Conservation (phyloP, 2,113 vertebrate species). For the Bos javanicus region DNA sequence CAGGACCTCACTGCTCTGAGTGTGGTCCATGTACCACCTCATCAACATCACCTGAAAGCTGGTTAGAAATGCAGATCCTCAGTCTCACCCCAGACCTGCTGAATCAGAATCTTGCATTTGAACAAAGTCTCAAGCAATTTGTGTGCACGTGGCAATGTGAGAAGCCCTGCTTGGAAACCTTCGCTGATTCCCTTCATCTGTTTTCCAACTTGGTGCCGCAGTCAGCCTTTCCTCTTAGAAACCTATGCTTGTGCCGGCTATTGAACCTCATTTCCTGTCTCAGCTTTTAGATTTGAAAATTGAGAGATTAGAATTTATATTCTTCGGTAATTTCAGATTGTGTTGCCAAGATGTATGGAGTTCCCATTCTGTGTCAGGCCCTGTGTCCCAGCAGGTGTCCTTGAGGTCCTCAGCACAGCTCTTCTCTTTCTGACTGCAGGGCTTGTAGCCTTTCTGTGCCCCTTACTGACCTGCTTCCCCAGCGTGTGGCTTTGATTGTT, state of each 20-base stretch:
- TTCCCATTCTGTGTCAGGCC: background rate
- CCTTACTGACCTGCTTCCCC: constrained; percentile 28
- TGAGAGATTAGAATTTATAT: background rate
- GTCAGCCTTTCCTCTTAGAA: constrained; percentile 3
- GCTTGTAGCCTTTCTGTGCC: constrained; percentile 1
- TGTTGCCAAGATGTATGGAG: background rate
- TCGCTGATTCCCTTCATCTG: background rate
- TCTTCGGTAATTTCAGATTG: constrained; percentile 17
- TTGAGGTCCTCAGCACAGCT: background rate
- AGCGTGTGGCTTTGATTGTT: constrained; percentile 70
- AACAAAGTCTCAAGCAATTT: background rate
- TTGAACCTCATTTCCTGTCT: background rate
- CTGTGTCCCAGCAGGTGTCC: background rate
- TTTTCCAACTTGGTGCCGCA: background rate
- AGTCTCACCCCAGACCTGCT: background rate
- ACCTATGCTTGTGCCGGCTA: background rate
- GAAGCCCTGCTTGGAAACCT: background rate
- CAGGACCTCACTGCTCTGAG: background rate
- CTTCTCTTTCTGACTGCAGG: background rate
- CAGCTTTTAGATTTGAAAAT: constrained; percentile 36
- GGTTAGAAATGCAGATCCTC: background rate
- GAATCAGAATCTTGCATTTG: background rate
- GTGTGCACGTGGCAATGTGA: background rate
- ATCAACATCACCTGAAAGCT: background rate
- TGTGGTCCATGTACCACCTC: background rate